Percentiles rank a stretch among this genome's conserved stretches.
These are phyloP conservation scores for Knipowitschia caucasica DNA, from an alignment of 2,797 vertebrate genomes.

Conservation along the genomic window DNA sequence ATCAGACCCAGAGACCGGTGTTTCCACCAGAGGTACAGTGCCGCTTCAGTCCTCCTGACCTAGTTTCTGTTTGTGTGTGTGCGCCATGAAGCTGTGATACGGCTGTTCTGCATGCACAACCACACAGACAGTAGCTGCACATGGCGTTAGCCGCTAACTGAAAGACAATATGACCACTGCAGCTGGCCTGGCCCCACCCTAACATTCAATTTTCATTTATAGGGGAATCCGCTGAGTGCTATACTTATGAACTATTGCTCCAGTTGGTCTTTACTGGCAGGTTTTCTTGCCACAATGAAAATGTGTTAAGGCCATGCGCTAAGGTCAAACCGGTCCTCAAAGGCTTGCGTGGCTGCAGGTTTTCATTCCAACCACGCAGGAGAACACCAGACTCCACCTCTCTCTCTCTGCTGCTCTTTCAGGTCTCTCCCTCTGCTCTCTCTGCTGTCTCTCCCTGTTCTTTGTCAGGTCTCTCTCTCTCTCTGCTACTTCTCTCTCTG, in stretches of 20 bases:
- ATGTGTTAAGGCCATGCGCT: too few species aligned
- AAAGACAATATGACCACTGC: background rate
- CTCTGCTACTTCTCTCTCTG: too few species aligned
- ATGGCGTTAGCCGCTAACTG: background rate
- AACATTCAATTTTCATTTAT: background rate
- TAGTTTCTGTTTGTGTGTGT: background rate
- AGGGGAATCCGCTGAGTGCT: background rate
- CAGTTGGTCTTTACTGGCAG: background rate
- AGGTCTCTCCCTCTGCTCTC: too few species aligned
- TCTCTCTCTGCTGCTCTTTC: too few species aligned
- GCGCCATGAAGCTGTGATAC: background rate
- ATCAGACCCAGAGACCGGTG: conserved; percentile 66
- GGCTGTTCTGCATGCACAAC: background rate
- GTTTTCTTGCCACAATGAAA: background rate
- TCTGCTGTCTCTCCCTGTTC: too few species aligned
- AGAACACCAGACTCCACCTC: too few species aligned
- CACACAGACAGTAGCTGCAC: conserved; percentile 1
- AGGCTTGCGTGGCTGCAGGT: too few species aligned
- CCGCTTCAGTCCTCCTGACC: background rate
- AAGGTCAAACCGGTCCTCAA: too few species aligned
- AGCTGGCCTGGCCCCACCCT: background rate
- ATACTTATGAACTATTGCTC: background rate
- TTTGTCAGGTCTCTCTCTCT: too few species aligned
- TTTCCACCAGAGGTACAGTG: conserved; percentile 5
- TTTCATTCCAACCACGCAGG: too few species aligned